Base-by-base conservation (phyloP, 2,888 invertebrate genomes). In the Drosophila atroscutellata region DNA sequence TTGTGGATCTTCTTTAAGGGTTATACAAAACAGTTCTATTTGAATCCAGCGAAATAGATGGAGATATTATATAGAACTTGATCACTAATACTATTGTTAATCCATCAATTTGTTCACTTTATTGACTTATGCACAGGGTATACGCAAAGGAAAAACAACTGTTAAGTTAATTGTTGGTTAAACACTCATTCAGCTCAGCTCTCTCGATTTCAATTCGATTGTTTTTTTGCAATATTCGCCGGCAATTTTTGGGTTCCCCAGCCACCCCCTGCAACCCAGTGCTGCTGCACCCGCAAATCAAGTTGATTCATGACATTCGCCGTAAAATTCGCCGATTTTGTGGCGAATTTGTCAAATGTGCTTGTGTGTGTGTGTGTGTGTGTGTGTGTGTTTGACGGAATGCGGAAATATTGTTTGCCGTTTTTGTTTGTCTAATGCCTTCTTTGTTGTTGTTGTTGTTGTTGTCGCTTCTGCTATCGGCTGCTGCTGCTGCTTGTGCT, bases 401-500 rank as follows among this genome's bases (percentile, higher is more conserved):
- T 86, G 86, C 86, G 86, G 88, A 87, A 83, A 86, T 90, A 80
- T 81, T 78, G 80, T 83, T 81, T 80, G 75, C 63, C 69, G 45
- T 69, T 75, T 77, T 75, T 75, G 63, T 67, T 78, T 78, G 65
- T 37, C 74, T 72, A 72, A 60, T 55, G n/a, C 36, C 59, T 50
- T 42, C 55, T 49, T 51, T 66, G 36, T 64, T 58, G 67, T 63
- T 62, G 61, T 56, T 59, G 61, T 56, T 59, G 61, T 56, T 59
- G 58, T 62, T 62, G 67, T 36, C 62, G 55, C 67, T 65, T 36
- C 30, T 77, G 42, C 60, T 69, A 72, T 70, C 18, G 63, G 47
- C 63, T 78, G 61, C 37, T 64, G 58, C 26, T 64, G 66, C 28
- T 51, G 55, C 42, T 45, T 13, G 36, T 66, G 63, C 20, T 45